A percentile compares a stretch with the other conserved stretches of the same genome.
Conservation (phyloP, 2,888 invertebrate species). For the Nomada ferruginata region DNA sequence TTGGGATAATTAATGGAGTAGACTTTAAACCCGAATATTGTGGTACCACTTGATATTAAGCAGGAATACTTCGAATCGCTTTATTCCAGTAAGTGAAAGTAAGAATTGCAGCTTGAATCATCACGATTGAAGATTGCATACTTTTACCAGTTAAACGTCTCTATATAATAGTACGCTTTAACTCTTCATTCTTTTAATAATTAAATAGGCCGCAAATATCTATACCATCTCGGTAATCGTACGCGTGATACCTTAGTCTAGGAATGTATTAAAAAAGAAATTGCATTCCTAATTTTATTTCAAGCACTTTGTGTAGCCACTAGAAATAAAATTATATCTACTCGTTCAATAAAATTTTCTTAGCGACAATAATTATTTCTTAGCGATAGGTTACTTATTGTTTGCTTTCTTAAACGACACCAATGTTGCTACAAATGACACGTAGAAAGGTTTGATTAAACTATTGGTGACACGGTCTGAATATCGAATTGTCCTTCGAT, state of each 20-base stretch:
- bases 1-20: background rate
- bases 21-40: background rate
- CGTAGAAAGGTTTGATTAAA: constrained; percentile 41
- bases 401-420: constrained; percentile 8
- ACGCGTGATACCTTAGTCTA: background rate
- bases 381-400: constrained; percentile 3
- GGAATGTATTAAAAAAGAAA: too few species aligned
- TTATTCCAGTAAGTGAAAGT: constrained; percentile 26
- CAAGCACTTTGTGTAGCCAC: background rate
- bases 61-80: background rate
- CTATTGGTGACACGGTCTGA: constrained; percentile 37
- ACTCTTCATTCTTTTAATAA: background rate
- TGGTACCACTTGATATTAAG: background rate
- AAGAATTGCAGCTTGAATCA: constrained; percentile 11
- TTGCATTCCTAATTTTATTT: background rate
- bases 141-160: constrained; percentile 12
- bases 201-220: background rate
- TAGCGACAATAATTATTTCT: constrained; percentile 4
- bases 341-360: background rate
- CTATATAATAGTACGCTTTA: background rate
- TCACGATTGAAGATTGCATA: background rate
- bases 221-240: background rate
- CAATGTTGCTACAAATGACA: constrained; percentile 26
- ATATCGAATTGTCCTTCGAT: constrained; percentile 52
- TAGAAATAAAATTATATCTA: too few species aligned